phyloP scores from a whole-genome alignment of 1,140 invertebrate genomes.

The Tribolium madens region DNA sequence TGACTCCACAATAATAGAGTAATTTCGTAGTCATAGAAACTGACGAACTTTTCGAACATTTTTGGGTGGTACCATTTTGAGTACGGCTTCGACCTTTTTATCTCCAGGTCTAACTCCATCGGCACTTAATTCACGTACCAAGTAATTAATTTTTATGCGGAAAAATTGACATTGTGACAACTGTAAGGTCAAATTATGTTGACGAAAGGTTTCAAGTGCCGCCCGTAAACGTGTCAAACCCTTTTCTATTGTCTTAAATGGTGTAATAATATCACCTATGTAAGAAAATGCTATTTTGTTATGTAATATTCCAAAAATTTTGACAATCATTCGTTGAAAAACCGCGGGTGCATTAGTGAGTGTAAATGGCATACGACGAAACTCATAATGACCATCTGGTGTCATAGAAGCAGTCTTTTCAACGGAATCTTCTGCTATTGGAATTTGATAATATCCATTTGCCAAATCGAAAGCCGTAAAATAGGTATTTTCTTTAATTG shows the following conservation, averaged over 20 bases:
- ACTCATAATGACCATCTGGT: slow-evolving; percentile 55
- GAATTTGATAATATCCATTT: slow-evolving; percentile 55
- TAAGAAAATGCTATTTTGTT: slow-evolving; percentile 57
- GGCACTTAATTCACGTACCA: slow-evolving; percentile 51
- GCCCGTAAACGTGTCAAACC: slow-evolving; percentile 47
- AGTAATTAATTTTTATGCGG: slow-evolving; percentile 57
- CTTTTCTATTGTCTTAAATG: slow-evolving; percentile 50
- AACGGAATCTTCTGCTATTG: slow-evolving; percentile 60
- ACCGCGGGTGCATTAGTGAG: slow-evolving; percentile 52
- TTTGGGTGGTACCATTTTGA: neutral
- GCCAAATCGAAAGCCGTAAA: slow-evolving; percentile 58
- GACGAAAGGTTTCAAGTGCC: slow-evolving; percentile 46
- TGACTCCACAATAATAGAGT: too few species aligned
- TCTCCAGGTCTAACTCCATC: slow-evolving; percentile 50
- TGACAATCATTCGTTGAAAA: slow-evolving; percentile 46
- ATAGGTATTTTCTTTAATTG: slow-evolving; percentile 53
- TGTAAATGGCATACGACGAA: slow-evolving; percentile 53
- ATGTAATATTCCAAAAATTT: slow-evolving; percentile 54
- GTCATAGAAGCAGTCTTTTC: slow-evolving; percentile 58
- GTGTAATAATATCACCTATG: slow-evolving; percentile 55
- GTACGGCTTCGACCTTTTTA: slow-evolving; percentile 49
- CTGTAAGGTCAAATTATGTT: slow-evolving; percentile 55
- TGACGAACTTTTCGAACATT: neutral
- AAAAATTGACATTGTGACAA: slow-evolving; percentile 59
- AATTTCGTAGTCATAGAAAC: neutral